Evolutionary conservation across 2,888 invertebrate species (phyloP).

Genomic region (Oscheius onirici): DNA sequence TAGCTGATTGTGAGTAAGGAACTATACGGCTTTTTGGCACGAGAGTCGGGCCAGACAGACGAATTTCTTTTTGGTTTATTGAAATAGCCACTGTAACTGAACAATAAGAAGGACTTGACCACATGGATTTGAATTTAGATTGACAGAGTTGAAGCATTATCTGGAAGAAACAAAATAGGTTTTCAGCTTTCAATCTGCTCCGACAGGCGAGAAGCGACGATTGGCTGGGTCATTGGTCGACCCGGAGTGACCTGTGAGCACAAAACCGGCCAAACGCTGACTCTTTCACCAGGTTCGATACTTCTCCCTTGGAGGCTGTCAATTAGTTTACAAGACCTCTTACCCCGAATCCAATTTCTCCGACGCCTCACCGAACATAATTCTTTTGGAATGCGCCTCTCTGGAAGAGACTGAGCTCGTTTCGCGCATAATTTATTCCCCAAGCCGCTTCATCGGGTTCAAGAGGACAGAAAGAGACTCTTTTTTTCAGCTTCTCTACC

Average conservation of each 20-base stretch:
- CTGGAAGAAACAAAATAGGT: too few species aligned
- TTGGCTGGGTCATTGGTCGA: constrained; percentile 20
- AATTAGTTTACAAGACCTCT: too few species aligned
- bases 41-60: too few species aligned
- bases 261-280: constrained; percentile 23
- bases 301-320: background rate
- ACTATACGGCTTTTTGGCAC: too few species aligned
- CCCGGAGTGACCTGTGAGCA: constrained; percentile 33
- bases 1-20: too few species aligned
- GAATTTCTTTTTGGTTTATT: too few species aligned
- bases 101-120: too few species aligned
- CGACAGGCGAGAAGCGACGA: constrained; percentile 27
- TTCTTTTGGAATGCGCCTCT: constrained; percentile 8
- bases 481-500: constrained; percentile 14
- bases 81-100: too few species aligned
- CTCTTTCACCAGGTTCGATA: constrained; percentile 18
- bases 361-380: background rate
- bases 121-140: too few species aligned
- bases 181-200: constrained; percentile 31
- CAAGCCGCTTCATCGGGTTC: background rate
- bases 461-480: background rate
- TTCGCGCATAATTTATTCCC: constrained; percentile 19
- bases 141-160: too few species aligned
- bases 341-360: too few species aligned
- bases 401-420: background rate